A percentile compares a stretch with the other conserved stretches of the same genome.
Evolutionary conservation across 2,888 invertebrate species (phyloP).

Genomic region (Agriopis aurantiaria): DNA sequence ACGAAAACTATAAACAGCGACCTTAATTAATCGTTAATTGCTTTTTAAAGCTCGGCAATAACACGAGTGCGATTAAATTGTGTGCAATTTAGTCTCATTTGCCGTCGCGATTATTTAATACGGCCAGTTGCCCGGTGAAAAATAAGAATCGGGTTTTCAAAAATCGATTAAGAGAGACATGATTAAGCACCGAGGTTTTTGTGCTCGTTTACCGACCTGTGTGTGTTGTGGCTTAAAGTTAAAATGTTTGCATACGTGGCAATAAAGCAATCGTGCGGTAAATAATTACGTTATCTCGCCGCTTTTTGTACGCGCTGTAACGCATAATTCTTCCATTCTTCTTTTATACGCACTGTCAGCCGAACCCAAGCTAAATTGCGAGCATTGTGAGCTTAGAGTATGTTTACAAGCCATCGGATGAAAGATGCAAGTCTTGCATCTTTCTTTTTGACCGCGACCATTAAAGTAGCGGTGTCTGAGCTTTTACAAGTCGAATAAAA

Average conservation of each 20-base stretch:
- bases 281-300: slow-evolving; percentile 75
- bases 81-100: slow-evolving; percentile 74
- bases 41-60: slow-evolving; percentile 55
- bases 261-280: slow-evolving; percentile 75
- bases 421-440: slow-evolving; percentile 22
- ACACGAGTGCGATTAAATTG: slow-evolving; percentile 61
- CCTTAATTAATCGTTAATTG: slow-evolving; percentile 61
- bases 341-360: slow-evolving; percentile 42
- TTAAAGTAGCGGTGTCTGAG: slow-evolving; percentile 10
- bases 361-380: slow-evolving; percentile 36
- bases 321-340: slow-evolving; percentile 60
- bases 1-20: slow-evolving; percentile 48
- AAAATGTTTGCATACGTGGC: slow-evolving; percentile 76
- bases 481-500: slow-evolving; percentile 3
- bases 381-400: slow-evolving; percentile 35
- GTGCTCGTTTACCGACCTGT: slow-evolving; percentile 55
- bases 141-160: slow-evolving; percentile 74
- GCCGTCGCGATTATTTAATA: slow-evolving; percentile 71
- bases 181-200: slow-evolving; percentile 74
- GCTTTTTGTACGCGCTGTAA: slow-evolving; percentile 66
- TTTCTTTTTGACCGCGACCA: background rate
- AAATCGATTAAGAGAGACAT: slow-evolving; percentile 82
- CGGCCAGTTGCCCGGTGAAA: slow-evolving; percentile 66
- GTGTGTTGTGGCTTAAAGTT: slow-evolving; percentile 62
- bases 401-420: slow-evolving; percentile 34